Evolutionary conservation across 2,888 invertebrate genomes (phyloP).

Genomic region (Mantis religiosa): DNA sequence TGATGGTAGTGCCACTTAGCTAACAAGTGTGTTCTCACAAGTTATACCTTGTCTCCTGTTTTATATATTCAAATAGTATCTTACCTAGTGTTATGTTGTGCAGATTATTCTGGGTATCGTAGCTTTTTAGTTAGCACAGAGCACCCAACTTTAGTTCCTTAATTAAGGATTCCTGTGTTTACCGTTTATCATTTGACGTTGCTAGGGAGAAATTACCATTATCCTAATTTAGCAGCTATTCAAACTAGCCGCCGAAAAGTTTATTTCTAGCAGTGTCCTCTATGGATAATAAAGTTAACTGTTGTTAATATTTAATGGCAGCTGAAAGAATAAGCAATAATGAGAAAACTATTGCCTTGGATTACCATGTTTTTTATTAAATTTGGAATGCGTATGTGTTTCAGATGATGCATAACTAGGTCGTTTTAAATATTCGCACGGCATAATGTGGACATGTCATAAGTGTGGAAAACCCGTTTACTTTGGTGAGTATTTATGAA

Average conservation of each 20-base stretch:
- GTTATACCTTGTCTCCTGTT: no score
- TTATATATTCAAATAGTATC: not conserved
- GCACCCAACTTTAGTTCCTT: no score
- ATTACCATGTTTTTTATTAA: not conserved
- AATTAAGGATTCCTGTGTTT: no score
- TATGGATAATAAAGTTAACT: not conserved
- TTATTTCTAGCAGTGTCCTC: not conserved
- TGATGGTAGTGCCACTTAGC: no score
- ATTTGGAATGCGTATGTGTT: not conserved
- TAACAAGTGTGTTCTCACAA: no score
- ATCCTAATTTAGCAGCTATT: not conserved
- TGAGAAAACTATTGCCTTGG: not conserved
- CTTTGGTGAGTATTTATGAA: constrained; percentile 56
- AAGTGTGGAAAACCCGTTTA: constrained; percentile 77
- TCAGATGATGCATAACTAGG: not conserved
- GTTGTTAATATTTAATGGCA: not conserved
- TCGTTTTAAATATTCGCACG: not conserved
- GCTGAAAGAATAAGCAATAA: not conserved
- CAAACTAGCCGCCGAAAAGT: not conserved
- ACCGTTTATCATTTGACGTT: not conserved
- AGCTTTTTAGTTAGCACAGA: not conserved
- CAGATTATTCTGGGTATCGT: not conserved
- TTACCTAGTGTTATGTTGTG: not conserved
- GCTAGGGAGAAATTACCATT: not conserved
- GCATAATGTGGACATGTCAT: constrained; percentile 73